phyloP scores from a whole-genome alignment of 2,797 vertebrate species.

The Sebastes trivittatus region DNA sequence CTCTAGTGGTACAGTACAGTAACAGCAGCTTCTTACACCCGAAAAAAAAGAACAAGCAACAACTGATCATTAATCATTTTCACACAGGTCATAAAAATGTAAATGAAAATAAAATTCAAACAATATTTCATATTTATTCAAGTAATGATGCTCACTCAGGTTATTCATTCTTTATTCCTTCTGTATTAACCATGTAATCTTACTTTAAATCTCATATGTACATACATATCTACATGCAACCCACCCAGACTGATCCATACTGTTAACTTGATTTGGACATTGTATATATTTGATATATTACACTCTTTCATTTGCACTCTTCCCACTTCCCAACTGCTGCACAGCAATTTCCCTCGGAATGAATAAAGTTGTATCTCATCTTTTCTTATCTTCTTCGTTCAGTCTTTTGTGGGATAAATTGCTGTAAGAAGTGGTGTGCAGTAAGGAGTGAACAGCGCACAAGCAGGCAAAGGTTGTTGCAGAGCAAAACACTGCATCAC shows the following conservation, averaged over 20 bases:
- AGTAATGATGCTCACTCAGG: background rate
- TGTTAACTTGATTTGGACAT: background rate
- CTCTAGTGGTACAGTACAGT: constrained; percentile 19
- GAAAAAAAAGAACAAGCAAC: background rate
- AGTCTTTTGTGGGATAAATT: background rate
- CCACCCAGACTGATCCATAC: background rate
- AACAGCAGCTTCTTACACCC: background rate
- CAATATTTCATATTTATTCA: background rate
- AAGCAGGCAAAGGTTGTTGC: background rate
- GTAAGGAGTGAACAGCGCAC: background rate
- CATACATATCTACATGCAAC: background rate
- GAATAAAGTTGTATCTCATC: background rate
- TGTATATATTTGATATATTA: background rate
- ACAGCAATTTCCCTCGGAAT: background rate
- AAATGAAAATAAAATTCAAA: background rate
- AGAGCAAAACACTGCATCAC: background rate
- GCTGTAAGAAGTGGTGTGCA: no score
- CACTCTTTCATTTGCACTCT: background rate
- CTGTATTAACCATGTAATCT: background rate
- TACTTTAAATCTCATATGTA: background rate
- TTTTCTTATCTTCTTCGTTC: background rate
- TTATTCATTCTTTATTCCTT: background rate
- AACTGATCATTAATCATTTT: background rate
- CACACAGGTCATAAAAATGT: background rate
- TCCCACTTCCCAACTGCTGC: background rate